Evolutionary conservation across 2,113 vertebrate genomes (phyloP), one percentile per base, ranked within the genome.

Genomic region (Heterotis niloticus): DNA sequence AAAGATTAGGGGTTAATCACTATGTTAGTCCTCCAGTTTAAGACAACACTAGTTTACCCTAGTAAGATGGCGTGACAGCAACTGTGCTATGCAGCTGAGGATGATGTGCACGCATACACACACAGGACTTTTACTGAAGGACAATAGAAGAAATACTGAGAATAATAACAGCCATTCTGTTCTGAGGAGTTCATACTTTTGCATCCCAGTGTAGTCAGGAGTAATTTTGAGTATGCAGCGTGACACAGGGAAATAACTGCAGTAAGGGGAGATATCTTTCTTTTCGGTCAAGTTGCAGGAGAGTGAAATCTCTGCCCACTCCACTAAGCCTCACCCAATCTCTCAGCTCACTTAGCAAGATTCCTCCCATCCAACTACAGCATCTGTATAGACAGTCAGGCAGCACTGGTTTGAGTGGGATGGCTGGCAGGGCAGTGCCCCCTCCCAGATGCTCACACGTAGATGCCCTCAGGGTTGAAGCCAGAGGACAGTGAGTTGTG

Each of bases 391-490:
- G 64, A 78, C 76, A 78, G 51, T 18, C 51, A 24, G 18, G 24
- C 24, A 34, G 28, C 26, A 7, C 34, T 5, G 1, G 57, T 66
- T 62, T 69, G 51, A 56, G 54, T 71, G 44, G 26, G 20, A 51
- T 17, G 62, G 17, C 54, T 54, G 60, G 24, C 51, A 68, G 26
- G 0, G 14, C 18, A 44, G 34, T n/a, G 70, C 14, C 5, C 44
- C 34, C 20, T 60, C n/a, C n/a, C 20, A 29, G 64, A 10, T 51
- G 80, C 84, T 96, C 91, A 99, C 88, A 99, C 98, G 16, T 99
- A 98, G 88, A 99, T 99, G 73, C 97, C 98, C 86, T 98, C 97
- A 0, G 98, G 98, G 87, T 99, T 99, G 80, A 98, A 95, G 65
- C 94, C 93, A 52, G 96, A 95, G 0, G 92, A 94, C 76, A 96